Conservation (phyloP, 2,113 vertebrate genomes). For the Gavialis gangeticus region DNA sequence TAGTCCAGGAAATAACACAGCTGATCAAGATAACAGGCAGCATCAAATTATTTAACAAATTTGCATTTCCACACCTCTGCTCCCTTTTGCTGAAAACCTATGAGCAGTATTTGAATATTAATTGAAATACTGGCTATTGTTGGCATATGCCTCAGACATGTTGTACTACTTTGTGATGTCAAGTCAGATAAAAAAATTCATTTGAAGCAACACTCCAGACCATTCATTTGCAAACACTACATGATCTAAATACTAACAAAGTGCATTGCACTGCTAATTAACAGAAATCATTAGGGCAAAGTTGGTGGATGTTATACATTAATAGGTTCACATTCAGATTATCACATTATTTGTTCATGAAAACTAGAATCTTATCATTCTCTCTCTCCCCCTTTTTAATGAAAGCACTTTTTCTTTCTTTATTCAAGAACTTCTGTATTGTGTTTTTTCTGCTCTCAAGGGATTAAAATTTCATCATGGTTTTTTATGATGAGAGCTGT, state of each 20-base stretch:
- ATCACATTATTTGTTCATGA: neutral
- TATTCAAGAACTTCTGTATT: neutral
- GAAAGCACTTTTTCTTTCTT: neutral
- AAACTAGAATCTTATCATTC: neutral
- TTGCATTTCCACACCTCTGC: neutral
- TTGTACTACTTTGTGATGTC: neutral
- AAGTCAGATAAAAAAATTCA: neutral
- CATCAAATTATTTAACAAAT: neutral
- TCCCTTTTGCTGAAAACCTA: neutral
- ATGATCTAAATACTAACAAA: neutral
- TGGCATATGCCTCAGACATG: neutral
- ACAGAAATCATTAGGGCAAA: neutral
- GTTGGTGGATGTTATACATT: neutral
- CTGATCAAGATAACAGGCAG: neutral
- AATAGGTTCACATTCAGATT: neutral
- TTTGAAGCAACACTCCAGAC: neutral
- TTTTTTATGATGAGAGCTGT: neutral
- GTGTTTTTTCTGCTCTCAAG: neutral
- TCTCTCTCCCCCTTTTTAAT: rapidly evolving
- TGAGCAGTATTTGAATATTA: slow-evolving; percentile 12
- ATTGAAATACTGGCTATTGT: slow-evolving; percentile 31
- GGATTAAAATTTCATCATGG: neutral
- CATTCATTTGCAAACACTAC: neutral
- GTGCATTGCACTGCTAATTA: neutral
- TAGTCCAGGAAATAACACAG: neutral